Percentiles rank a stretch among this genome's conserved stretches.
Conservation (phyloP, 2,113 vertebrate genomes). For the Scartelaos histophorus region DNA sequence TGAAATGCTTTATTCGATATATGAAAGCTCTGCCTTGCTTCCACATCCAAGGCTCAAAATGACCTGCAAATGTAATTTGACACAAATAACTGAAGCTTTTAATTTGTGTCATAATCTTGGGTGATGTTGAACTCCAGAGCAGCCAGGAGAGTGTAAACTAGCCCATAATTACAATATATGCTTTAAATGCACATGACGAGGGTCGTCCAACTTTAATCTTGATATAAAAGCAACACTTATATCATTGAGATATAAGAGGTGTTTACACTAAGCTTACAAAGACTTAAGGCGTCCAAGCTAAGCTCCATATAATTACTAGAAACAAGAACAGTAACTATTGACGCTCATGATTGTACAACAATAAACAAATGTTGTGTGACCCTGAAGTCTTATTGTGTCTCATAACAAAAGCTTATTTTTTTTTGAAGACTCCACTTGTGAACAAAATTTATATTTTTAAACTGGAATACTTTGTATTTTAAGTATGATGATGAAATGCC, state of each 20-base stretch:
- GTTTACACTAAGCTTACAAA: constrained; percentile 27
- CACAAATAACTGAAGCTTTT: not conserved
- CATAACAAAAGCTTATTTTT: constrained; percentile 4
- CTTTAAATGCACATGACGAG: not conserved
- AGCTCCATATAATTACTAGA: not conserved
- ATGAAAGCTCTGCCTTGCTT: not conserved
- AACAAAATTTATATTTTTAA: not conserved
- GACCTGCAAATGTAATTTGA: constrained; percentile 28
- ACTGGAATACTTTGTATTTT: not conserved
- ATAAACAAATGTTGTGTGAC: constrained; percentile 30
- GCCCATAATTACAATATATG: not conserved
- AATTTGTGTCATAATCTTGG: not conserved
- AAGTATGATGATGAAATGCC: constrained; percentile 23
- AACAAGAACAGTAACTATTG: constrained; percentile 28
- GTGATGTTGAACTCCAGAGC: not conserved
- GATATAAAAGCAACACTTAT: too few species aligned
- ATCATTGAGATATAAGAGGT: too few species aligned
- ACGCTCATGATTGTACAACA: constrained; percentile 19
- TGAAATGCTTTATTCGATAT: constrained; percentile 30
- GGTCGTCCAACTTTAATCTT: constrained; percentile 23
- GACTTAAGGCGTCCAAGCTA: constrained; percentile 30
- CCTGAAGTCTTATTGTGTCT: not conserved
- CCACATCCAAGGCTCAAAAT: constrained; percentile 11
- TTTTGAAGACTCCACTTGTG: too few species aligned
- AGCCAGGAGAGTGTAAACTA: not conserved